Evolutionary conservation across 2,113 vertebrate genomes (phyloP).

Genomic region (Dasypus novemcinctus): DNA sequence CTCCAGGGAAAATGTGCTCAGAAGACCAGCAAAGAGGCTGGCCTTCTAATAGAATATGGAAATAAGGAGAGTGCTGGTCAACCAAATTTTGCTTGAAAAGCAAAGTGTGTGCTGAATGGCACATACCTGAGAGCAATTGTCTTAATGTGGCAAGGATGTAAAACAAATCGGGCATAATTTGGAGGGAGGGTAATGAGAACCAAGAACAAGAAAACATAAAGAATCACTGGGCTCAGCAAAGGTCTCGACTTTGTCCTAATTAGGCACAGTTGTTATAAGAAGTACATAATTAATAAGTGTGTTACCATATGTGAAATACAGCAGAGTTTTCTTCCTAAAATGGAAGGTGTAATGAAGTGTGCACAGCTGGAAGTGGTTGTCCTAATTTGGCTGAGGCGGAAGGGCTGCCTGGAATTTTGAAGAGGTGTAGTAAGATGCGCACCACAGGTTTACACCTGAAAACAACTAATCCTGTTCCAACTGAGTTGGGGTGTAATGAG

Average conservation of each 20-base stretch:
- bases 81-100: conserved; percentile 9
- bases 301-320: conserved; percentile 60
- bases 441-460: conserved; percentile 36
- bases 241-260: conserved; percentile 55
- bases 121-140: conserved; percentile 35
- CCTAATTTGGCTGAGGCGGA: background rate
- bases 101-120: background rate
- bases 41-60: background rate
- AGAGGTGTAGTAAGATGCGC: conserved; percentile 9
- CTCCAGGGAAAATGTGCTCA: background rate
- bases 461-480: conserved; percentile 31
- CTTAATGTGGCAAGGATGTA: conserved; percentile 34
- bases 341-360: background rate
- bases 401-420: conserved; percentile 48
- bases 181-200: conserved; percentile 59
- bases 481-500: conserved; percentile 44
- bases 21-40: background rate
- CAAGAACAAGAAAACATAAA: conserved; percentile 43
- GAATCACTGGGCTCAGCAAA: background rate
- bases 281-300: conserved; percentile 57
- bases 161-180: conserved; percentile 38
- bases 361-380: conserved; percentile 51
- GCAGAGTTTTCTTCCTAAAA: background rate
- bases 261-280: conserved; percentile 50
- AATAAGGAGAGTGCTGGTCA: background rate